phyloP scores from a whole-genome alignment of 2,113 vertebrate species.

The Bubalus kerabau region DNA sequence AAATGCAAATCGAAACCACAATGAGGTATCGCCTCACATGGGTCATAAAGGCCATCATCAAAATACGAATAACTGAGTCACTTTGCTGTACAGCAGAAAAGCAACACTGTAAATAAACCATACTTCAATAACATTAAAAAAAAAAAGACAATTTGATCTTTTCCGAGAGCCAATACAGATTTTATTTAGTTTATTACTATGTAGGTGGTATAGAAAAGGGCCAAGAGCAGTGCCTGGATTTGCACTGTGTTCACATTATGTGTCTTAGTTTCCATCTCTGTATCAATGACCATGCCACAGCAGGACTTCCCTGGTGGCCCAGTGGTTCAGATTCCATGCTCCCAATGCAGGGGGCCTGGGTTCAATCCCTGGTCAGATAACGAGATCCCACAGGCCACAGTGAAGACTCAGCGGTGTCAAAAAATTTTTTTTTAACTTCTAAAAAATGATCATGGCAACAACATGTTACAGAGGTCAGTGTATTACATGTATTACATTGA shows the following conservation, averaged over 20 bases:
- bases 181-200: not conserved
- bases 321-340: not conserved
- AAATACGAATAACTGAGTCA: not conserved
- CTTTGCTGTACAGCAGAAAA: not conserved
- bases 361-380: not conserved
- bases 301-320: not conserved
- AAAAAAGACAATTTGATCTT: not conserved
- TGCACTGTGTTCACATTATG: not conserved
- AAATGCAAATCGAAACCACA: not conserved
- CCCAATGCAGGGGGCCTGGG: not conserved
- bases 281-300: not conserved
- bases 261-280: not conserved
- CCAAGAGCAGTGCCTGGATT: not conserved
- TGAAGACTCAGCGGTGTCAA: not conserved
- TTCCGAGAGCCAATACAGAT: not conserved
- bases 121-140: not conserved
- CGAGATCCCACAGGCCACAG: not conserved
- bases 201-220: not conserved
- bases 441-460: not conserved
- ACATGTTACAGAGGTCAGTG: not conserved
- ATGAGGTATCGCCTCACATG: not conserved
- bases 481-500: not conserved
- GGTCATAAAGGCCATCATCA: not conserved
- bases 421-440: not conserved
- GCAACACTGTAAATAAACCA: not conserved